Base-by-base conservation (phyloP, 2,797 vertebrate genomes). In the Acanthis flammea region DNA sequence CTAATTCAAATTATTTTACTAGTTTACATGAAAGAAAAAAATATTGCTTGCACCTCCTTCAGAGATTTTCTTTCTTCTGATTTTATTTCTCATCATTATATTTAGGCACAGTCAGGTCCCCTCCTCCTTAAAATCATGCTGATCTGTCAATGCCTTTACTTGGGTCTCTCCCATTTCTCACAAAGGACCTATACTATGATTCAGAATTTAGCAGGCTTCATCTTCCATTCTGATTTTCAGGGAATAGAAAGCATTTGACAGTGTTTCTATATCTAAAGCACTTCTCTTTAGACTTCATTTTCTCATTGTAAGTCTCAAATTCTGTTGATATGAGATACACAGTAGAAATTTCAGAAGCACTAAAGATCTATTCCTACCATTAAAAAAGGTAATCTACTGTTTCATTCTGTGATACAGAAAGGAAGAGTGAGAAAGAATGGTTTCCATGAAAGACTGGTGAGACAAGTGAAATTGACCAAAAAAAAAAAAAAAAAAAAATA, bases 291-390 rank as follows among this genome's bases (percentile, higher is more conserved):
- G 88, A 63, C 31, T 58, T 88, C 81, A 66, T 63, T 75, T 85
- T 96, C 88, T 92, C 77, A 91, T 82, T 79, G 86, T 70, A 45
- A 74, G 55, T 78, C 57, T 88, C 77, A 84, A 75, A 92, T 90
- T 95, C 85, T 90, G 67, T 76, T 96, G 76, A 96, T 96, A 86
- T 95, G 55, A 95, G 68, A 96, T 71, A 94, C 31, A 72, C 80
- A 78, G 81, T 63, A 95, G 51, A 97, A 96, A 96, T 67, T 79
- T 33, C 63, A 70, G 61, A 82, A 92, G 24, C 27, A 67, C 79
- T 97, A 94, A 95, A 93, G 39, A 95, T 61, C 31, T 95, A 48
- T 70, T 95, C 87, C n/a, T 94, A 82, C 53, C 91, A 55, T 95
- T 86, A 90, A 86, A 47, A 79, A 35, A 71, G 92, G 18, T 13